Evolutionary conservation across 2,113 vertebrate genomes (phyloP), one percentile per base, ranked within the genome.

Genomic region (Poicephalus meyeri): DNA sequence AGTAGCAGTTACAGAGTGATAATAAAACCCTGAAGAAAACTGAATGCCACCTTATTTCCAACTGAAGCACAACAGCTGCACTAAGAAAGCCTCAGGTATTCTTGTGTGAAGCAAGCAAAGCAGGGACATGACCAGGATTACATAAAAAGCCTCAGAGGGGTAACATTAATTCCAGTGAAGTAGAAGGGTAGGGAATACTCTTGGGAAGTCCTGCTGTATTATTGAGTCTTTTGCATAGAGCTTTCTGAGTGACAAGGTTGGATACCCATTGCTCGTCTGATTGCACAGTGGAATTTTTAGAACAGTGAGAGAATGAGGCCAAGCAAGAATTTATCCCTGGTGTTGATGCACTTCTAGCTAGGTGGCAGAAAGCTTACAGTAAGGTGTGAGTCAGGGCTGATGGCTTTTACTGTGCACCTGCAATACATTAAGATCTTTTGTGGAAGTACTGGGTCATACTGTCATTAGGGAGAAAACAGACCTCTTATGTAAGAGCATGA

Each of bases 121-220:
- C 0, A 0, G 68, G 39, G 16, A 52, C 28, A 11, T 50, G 17
- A 1, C 10, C 35, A 83, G 60, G n/a, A 66, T 84, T 80, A n/a
- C 33, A 69, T 71, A 31, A 80, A 81, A 73, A 66, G 10, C n/a
- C 52, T 69, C 65, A 8, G 14, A 66, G 35, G 19, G 3, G 6
- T 20, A 49, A 29, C 4, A 8, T 29, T 47, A 37, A 31, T 66
- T 79, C 23, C 56, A 60, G 21, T n/a, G 73, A 66, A 88, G 37
- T 55, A 88, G 55, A 76, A 90, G 55, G 28, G 10, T 13, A n/a
- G 2, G 10, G 6, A 24, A 44, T 83, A 58, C 61, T 53, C 49
- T 63, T 80, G 66, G 58, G 61, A 73, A 69, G 20, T n/a, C 33
- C 25, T 66, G 55, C 15, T 4, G 1, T 42, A 4, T 42, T 55